Conservation (phyloP, 2,113 vertebrate species). For the Prolemur simus region DNA sequence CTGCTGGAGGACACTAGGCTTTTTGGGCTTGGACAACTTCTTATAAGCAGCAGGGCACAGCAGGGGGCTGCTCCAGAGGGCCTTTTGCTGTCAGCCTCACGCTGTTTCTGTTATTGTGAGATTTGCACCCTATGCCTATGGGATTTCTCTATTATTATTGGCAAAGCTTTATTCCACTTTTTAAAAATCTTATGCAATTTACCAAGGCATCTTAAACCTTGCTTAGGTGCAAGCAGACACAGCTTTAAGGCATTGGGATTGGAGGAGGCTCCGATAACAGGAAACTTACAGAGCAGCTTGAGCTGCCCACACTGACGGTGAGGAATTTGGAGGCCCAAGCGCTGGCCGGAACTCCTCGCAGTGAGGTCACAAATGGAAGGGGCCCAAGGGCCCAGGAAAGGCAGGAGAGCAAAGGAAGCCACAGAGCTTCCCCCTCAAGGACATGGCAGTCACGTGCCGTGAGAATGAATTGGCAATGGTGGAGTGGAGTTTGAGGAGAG, state of each 20-base stretch:
- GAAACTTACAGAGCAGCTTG: background rate
- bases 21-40: background rate
- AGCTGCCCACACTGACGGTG: background rate
- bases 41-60: background rate
- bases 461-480: background rate
- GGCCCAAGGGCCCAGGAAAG: background rate
- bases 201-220: background rate
- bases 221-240: background rate
- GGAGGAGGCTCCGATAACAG: background rate
- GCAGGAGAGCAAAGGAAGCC: background rate
- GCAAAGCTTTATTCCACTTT: background rate
- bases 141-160: background rate
- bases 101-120: constrained; percentile 10
- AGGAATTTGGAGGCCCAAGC: background rate
- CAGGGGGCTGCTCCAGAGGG: background rate
- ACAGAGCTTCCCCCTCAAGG: background rate
- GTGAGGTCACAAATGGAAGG: background rate
- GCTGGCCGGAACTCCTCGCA: rapidly evolving
- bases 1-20: background rate
- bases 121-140: background rate
- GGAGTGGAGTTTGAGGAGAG: background rate
- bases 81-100: background rate
- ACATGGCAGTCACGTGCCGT: background rate
- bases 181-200: background rate
- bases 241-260: background rate